Percentiles rank a stretch among this genome's conserved stretches.
Conservation (phyloP, 2,888 invertebrate species). For the Ptychoptera contaminata region DNA sequence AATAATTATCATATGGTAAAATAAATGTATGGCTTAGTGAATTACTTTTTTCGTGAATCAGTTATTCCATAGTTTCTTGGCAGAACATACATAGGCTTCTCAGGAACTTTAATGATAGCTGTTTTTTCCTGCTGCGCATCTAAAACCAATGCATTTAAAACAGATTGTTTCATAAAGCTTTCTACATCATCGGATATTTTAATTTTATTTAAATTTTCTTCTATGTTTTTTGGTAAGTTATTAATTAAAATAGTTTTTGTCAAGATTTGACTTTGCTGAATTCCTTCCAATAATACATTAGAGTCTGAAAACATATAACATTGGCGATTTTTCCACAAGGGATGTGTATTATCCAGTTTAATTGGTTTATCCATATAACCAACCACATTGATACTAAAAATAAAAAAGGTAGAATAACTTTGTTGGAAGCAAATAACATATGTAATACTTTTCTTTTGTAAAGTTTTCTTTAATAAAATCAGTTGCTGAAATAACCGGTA, state of each 20-base stretch:
- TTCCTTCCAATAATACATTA: conserved; percentile 53
- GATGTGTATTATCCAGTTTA: conserved; percentile 41
- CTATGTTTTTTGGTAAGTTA: conserved; percentile 42
- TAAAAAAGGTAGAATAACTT: conserved; percentile 5
- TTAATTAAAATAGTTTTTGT: conserved; percentile 57
- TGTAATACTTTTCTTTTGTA: not conserved
- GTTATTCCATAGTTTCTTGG: conserved; percentile 62
- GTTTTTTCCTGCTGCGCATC: conserved; percentile 67
- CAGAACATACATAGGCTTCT: conserved; percentile 53
- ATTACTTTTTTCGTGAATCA: conserved; percentile 51
- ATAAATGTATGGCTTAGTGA: too few relatives aligned
- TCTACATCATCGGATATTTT: conserved; percentile 37
- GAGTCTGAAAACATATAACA: conserved; percentile 43
- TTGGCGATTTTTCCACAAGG: conserved; percentile 44
- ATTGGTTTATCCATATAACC: conserved; percentile 15
- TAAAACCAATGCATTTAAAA: conserved; percentile 48
- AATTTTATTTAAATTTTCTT: conserved; percentile 33
- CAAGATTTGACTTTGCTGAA: conserved; percentile 63
- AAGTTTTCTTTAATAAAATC: conserved; percentile 32
- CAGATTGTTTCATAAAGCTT: conserved; percentile 43
- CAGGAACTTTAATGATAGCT: conserved; percentile 52
- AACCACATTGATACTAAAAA: conserved; percentile 20
- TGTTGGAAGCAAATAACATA: not conserved
- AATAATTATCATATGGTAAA: too few relatives aligned
- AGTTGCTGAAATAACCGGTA: conserved; percentile 42